A percentile compares a stretch with the other conserved stretches of the same genome.
These are phyloP conservation scores for Dinomys branickii DNA, from an alignment of 2,113 vertebrate species.

Conservation along the genomic window DNA sequence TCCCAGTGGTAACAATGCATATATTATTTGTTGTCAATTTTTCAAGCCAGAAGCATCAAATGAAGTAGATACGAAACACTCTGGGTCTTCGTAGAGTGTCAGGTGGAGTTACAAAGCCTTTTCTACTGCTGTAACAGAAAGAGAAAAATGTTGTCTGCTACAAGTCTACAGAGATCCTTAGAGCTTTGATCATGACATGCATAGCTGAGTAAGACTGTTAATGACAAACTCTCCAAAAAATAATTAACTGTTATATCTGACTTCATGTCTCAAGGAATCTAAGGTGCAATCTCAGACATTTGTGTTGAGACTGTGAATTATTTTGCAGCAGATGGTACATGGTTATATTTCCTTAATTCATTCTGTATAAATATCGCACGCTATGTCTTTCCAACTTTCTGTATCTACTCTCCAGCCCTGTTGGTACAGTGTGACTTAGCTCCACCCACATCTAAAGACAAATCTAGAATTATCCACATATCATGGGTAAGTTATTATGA, in stretches of 20 bases:
- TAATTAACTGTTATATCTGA: slow-evolving; percentile 66
- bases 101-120: neutral
- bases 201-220: slow-evolving; percentile 30
- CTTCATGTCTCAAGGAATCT: slow-evolving; percentile 56
- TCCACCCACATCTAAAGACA: neutral
- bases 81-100: neutral
- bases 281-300: slow-evolving; percentile 18
- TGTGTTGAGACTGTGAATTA: slow-evolving; percentile 43
- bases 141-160: neutral
- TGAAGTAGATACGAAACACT: neutral
- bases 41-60: slow-evolving; percentile 56
- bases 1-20: neutral
- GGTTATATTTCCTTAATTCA: neutral
- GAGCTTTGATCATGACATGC: slow-evolving; percentile 39
- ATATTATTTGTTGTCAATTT: slow-evolving; percentile 46
- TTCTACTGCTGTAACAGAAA: slow-evolving; percentile 27
- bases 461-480: neutral
- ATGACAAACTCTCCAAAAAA: slow-evolving; percentile 67
- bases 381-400: neutral
- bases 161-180: neutral
- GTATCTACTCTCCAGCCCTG: neutral
- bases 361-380: slow-evolving; percentile 37
- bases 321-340: slow-evolving; percentile 5
- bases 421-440: neutral
- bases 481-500: neutral